phyloP scores from a whole-genome alignment of 2,888 invertebrate genomes.

The Odontomyia ornata region DNA sequence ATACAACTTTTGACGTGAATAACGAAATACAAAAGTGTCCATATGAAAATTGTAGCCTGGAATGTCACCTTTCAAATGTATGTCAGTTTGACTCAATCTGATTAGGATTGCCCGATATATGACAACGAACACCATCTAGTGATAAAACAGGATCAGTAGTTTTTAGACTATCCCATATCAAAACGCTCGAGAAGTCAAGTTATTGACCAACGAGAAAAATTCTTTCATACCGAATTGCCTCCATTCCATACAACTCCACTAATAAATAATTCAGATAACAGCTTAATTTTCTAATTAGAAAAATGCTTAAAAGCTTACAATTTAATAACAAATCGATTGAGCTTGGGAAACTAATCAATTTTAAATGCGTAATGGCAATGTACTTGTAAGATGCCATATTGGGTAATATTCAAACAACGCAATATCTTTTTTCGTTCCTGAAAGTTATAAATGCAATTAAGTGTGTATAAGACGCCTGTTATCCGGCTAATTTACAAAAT shows the following conservation, averaged over 20 bases:
- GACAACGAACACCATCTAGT: too few relatives aligned
- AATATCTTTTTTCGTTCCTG: neutral
- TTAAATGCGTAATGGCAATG: neutral
- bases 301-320: neutral
- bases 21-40: too few relatives aligned
- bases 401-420: neutral
- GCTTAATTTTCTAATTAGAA: neutral
- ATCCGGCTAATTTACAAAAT: neutral
- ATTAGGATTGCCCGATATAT: too few relatives aligned
- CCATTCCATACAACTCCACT: neutral
- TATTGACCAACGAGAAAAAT: too few relatives aligned
- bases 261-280: neutral
- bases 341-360: conserved; percentile 5
- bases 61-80: too few relatives aligned
- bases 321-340: conserved; percentile 3
- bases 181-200: too few relatives aligned
- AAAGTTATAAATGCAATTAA: neutral
- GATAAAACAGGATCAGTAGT: too few relatives aligned
- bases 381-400: neutral
- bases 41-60: too few relatives aligned
- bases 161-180: too few relatives aligned
- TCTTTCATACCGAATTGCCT: too few relatives aligned
- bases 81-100: too few relatives aligned
- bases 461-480: neutral
- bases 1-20: too few relatives aligned